Evolutionary conservation across 1,140 invertebrate genomes (phyloP).

Genomic region (Meteorus sp.): DNA sequence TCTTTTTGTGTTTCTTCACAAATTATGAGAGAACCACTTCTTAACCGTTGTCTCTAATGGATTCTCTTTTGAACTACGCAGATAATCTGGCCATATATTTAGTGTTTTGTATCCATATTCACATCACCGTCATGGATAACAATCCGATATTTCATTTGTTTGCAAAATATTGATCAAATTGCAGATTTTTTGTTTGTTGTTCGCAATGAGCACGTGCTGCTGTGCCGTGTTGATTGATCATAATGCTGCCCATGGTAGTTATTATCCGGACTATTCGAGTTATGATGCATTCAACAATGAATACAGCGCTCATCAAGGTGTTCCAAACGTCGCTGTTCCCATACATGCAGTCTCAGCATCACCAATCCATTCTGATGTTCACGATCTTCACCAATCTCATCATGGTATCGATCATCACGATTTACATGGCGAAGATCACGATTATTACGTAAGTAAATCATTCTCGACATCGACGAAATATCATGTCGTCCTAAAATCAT

Average conservation of each 20-base stretch:
- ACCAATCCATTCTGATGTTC: conserved; percentile 39
- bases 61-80: too few relatives aligned
- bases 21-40: too few relatives aligned
- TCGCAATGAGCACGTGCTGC: conserved; percentile 37
- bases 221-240: conserved; percentile 50
- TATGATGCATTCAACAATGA: conserved; percentile 39
- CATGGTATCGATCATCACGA: conserved; percentile 22
- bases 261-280: conserved; percentile 38
- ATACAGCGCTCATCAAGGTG: conserved; percentile 46
- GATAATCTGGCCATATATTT: too few relatives aligned
- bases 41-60: too few relatives aligned
- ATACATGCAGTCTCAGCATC: conserved; percentile 54
- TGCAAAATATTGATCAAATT: conserved; percentile 10
- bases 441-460: conserved; percentile 46
- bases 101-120: too few relatives aligned
- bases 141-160: background rate
- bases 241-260: conserved; percentile 45
- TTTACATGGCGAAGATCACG: conserved; percentile 44
- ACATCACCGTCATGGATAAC: background rate
- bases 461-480: too few relatives aligned
- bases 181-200: conserved; percentile 45
- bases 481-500: too few relatives aligned
- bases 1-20: too few relatives aligned
- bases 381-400: conserved; percentile 37
- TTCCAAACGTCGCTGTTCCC: conserved; percentile 55